These are phyloP conservation scores for Ganaspis brasiliensis DNA, from an alignment of 2,888 invertebrate genomes.

Conservation along the genomic window DNA sequence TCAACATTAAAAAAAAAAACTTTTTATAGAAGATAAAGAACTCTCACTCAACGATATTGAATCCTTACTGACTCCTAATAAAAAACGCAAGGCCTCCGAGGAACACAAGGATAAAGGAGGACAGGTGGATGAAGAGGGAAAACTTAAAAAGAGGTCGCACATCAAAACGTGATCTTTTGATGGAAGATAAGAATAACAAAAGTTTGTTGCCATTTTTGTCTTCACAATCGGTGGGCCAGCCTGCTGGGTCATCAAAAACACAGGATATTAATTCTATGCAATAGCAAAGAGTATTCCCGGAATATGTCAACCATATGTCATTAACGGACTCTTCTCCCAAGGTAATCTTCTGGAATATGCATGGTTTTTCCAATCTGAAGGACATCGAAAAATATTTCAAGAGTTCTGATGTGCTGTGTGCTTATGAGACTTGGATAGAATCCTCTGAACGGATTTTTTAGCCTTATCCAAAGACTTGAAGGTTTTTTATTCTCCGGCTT, in stretches of 20 bases:
- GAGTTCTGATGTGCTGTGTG: background rate
- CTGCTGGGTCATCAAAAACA: background rate
- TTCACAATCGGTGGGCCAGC: background rate
- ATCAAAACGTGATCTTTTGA: background rate
- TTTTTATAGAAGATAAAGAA: background rate
- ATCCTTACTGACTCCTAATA: background rate
- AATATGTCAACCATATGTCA: background rate
- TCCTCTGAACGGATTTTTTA: background rate
- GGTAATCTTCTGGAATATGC: background rate
- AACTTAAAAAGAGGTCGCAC: background rate
- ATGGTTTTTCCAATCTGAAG: conserved; percentile 1
- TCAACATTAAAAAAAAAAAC: background rate
- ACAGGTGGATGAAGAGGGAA: background rate
- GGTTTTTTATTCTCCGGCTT: background rate
- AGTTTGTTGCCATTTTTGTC: background rate
- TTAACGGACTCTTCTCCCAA: background rate
- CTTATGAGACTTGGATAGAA: background rate
- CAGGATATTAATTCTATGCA: no score
- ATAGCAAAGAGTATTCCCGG: no score
- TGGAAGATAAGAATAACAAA: background rate
- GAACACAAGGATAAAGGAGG: background rate
- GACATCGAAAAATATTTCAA: background rate
- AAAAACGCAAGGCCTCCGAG: background rate
- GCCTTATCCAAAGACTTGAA: background rate
- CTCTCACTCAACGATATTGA: background rate